phyloP scores from a whole-genome alignment of 2,888 invertebrate species.

The Trypoxylon attenuatum region DNA sequence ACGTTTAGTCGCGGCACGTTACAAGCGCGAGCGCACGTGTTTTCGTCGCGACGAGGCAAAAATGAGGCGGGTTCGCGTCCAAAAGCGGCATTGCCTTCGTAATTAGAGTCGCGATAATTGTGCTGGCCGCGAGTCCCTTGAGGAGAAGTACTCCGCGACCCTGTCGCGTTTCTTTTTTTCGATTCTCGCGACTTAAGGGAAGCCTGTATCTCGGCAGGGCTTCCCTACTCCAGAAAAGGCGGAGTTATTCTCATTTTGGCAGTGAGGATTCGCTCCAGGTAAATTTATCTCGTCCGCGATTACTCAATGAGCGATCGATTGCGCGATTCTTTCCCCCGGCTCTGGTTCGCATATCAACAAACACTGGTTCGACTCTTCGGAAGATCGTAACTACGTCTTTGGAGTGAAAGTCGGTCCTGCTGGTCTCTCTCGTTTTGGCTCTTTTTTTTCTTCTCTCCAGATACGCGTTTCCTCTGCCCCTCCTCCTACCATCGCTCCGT shows the following conservation, averaged over 20 bases:
- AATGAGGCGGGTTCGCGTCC: constrained; percentile 31
- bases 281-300: constrained; percentile 23
- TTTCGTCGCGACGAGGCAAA: constrained; percentile 16
- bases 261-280: constrained; percentile 2
- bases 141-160: too few relatives aligned
- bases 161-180: too few relatives aligned
- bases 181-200: neutral
- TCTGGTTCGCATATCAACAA: constrained; percentile 30
- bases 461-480: neutral
- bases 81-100: constrained; percentile 45
- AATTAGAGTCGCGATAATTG: constrained; percentile 47
- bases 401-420: constrained; percentile 46
- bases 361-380: constrained; percentile 5
- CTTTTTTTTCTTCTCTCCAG: neutral
- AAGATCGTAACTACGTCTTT: constrained; percentile 46
- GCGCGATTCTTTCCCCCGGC: constrained; percentile 25
- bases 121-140: constrained; percentile 7
- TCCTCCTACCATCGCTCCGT: neutral
- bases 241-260: neutral
- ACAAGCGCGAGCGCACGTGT: neutral
- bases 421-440: constrained; percentile 11
- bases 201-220: too few relatives aligned
- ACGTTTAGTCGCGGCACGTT: too few relatives aligned
- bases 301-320: constrained; percentile 1
- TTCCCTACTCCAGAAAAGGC: too few relatives aligned